Evolutionary conservation across 2,888 invertebrate species (phyloP).

Genomic region (Temnothorax unifasciatus): DNA sequence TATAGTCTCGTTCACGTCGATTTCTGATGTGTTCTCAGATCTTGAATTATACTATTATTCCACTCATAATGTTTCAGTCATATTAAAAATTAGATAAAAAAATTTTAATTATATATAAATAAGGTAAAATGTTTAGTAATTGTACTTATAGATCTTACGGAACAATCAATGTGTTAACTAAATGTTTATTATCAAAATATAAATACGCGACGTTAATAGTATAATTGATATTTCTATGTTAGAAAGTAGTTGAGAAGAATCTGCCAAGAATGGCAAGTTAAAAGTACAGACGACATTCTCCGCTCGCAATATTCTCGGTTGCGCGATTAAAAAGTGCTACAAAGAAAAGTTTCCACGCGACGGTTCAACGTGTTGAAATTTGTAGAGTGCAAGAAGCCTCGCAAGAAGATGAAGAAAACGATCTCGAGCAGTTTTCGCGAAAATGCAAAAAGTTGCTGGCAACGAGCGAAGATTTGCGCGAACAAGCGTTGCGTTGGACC

Average conservation of each 20-base stretch:
- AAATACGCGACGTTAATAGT: not conserved
- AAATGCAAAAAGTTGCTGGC: constrained; percentile 38
- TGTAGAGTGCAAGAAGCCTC: constrained; percentile 39
- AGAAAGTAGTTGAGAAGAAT: constrained; percentile 15
- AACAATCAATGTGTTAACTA: not conserved
- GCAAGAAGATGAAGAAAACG: constrained; percentile 34
- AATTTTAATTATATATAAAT: not conserved
- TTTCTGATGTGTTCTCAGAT: not conserved
- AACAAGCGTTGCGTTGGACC: constrained; percentile 27
- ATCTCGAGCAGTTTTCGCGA: constrained; percentile 38
- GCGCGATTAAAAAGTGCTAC: constrained; percentile 48
- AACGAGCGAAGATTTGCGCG: constrained; percentile 10
- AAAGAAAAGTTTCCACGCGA: constrained; percentile 45
- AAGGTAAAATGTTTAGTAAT: not conserved
- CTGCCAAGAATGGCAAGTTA: constrained; percentile 26
- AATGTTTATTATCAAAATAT: not conserved
- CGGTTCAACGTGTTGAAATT: constrained; percentile 36
- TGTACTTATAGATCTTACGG: not conserved
- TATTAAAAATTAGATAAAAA: not conserved
- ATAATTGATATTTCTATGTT: constrained; percentile 28
- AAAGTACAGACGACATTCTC: constrained; percentile 30
- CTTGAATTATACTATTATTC: not conserved
- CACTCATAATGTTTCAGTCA: not conserved
- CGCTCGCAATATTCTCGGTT: constrained; percentile 42
- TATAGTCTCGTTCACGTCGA: not conserved